phyloP scores from a whole-genome alignment of 2,797 vertebrate genomes.

The Erithacus rubecula region DNA sequence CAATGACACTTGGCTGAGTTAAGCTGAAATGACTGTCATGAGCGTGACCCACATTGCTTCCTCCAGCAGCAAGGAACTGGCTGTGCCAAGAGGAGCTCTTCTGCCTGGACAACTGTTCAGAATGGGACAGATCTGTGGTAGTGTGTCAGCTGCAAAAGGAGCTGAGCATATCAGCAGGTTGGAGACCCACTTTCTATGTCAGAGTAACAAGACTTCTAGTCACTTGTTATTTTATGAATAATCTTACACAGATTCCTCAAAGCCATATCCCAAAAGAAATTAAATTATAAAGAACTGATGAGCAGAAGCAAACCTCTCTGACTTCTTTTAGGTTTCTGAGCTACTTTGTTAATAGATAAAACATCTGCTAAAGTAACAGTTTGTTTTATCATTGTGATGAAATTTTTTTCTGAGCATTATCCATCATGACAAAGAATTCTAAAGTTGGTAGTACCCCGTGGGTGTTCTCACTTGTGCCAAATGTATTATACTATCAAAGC shows the following conservation, averaged over 20 bases:
- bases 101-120: background rate
- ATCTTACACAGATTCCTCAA: background rate
- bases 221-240: background rate
- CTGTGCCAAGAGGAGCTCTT: background rate
- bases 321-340: background rate
- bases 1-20: background rate
- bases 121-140: background rate
- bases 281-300: background rate
- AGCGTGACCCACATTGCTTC: background rate
- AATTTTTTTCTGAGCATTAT: background rate
- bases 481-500: background rate
- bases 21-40: background rate
- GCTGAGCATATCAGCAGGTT: background rate
- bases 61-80: background rate
- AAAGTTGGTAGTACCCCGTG: background rate
- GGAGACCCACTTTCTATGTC: background rate
- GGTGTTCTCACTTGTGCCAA: background rate
- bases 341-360: background rate
- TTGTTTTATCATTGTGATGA: background rate
- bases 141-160: background rate
- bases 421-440: background rate
- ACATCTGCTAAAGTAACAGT: background rate
- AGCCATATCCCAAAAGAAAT: background rate
- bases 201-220: background rate
- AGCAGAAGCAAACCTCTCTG: background rate